Base-by-base conservation (phyloP, 2,113 vertebrate species). In the Hyperopisus bebe region DNA sequence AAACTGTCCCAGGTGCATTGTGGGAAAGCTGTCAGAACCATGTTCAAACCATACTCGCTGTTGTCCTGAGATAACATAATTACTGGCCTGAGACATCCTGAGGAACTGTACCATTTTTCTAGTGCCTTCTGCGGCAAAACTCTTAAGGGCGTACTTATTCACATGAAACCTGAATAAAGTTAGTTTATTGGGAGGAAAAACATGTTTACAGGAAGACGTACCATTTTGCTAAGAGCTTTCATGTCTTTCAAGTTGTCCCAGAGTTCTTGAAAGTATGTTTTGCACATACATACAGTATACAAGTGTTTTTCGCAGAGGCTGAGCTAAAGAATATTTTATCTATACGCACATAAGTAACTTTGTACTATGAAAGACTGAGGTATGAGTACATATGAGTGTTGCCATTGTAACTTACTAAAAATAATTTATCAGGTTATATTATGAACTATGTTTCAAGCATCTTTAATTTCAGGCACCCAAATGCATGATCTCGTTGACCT, bases 1-100 rank as follows among this genome's bases (percentile, higher is more conserved):
- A 82, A 55, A 7, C 11, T 47, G 21, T 31, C 66, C 35, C 66
- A 66, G 11, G 62, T 82, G 48, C 86, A 82, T 47, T 50, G 62
- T 13, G 44, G 74, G 5, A 83, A 47, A 31, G 51, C 48, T 88
- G 39, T 88, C 35, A 42, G 39, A 88, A 62, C n/a, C 51, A 19
- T 88, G 66, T 51, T 50, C 86, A 87, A 55, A 82, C 48, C 62
- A 19, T 24, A 88, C 77, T 27, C 55, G 11, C 27, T 88, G 51
- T 87, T 88, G 89, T 88, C 50, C 85, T 35, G n/a, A n/a, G 55
- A 82, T 55, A 83, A 82, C 50, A 55, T 55, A 58, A 84, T 84
- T 84, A 24, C 24, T 84, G 39, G 21, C 9, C 42, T 42, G 35
- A 80, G 35, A 80, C 31, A 19, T 80, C 35, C 35, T 19, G 74